Evolutionary conservation across 2,797 vertebrate genomes (phyloP).

Genomic region (Pseudopleuronectes americanus): DNA sequence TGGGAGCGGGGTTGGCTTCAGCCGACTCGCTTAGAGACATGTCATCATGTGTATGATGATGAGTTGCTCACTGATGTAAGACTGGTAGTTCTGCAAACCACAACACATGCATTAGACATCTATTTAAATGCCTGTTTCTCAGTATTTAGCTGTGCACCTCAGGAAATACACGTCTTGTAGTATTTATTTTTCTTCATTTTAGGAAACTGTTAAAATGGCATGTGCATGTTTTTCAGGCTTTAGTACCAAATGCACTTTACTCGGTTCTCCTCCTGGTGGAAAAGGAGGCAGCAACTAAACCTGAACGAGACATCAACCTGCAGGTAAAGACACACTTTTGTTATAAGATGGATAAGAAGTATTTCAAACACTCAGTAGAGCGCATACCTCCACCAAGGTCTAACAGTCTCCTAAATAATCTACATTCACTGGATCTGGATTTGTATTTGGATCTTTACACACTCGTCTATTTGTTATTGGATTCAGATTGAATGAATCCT

Average conservation of each 20-base stretch:
- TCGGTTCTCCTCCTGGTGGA: constrained; percentile 85
- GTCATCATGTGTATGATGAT: constrained; percentile 65
- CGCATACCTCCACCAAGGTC: no score
- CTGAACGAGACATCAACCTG: constrained; percentile 80
- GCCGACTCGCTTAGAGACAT: constrained; percentile 50
- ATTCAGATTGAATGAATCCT: not conserved
- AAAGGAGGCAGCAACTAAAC: constrained; percentile 83
- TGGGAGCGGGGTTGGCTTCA: constrained; percentile 48
- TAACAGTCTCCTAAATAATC: no score
- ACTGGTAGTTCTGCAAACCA: constrained; percentile 47
- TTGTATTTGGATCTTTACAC: no score
- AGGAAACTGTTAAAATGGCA: constrained; percentile 6
- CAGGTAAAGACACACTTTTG: constrained; percentile 76
- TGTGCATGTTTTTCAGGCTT: constrained; percentile 73
- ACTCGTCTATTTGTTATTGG: not conserved
- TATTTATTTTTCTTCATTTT: constrained; percentile 12
- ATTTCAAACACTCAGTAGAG: no score
- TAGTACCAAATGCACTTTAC: constrained; percentile 85
- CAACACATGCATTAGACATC: constrained; percentile 35
- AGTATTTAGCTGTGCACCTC: constrained; percentile 10
- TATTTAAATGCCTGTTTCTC: constrained; percentile 26
- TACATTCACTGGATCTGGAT: no score
- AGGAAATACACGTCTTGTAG: not conserved
- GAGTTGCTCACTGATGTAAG: constrained; percentile 59
- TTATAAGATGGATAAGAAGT: no score